Evolutionary conservation across 2,113 vertebrate genomes (phyloP).

Genomic region (Brachyhypopomus gauderio): DNA sequence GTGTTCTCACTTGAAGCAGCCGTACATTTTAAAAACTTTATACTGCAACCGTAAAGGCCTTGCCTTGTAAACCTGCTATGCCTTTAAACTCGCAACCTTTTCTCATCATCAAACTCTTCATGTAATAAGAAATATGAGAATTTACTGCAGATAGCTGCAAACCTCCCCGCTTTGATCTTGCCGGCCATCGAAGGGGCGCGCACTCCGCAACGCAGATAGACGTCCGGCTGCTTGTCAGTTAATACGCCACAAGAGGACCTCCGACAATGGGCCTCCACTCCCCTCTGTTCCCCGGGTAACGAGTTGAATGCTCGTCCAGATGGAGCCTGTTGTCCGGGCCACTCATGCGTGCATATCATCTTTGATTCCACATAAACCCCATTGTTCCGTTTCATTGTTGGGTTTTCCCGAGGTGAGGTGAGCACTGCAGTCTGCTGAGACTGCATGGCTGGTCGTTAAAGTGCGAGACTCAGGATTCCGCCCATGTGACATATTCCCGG

Average conservation of each 20-base stretch:
- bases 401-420: slow-evolving; percentile 37
- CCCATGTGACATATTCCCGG: slow-evolving; percentile 25
- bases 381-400: slow-evolving; percentile 23
- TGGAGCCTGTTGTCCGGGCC: slow-evolving; percentile 32
- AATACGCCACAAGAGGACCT: slow-evolving; percentile 61
- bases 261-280: slow-evolving; percentile 56
- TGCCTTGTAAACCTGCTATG: slow-evolving; percentile 3
- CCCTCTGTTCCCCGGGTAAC: slow-evolving; percentile 23
- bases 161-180: slow-evolving; percentile 74
- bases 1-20: not conserved
- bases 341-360: slow-evolving; percentile 41
- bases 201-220: slow-evolving; percentile 61
- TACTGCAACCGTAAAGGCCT: not conserved
- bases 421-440: slow-evolving; percentile 23
- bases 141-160: slow-evolving; percentile 71
- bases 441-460: slow-evolving; percentile 30
- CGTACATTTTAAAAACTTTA: not conserved
- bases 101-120: slow-evolving; percentile 33
- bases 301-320: slow-evolving; percentile 60
- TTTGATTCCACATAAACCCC: slow-evolving; percentile 48
- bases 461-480: slow-evolving; percentile 12
- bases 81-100: slow-evolving; percentile 14
- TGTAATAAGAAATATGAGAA: slow-evolving; percentile 43
- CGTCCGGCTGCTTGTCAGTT: slow-evolving; percentile 58
- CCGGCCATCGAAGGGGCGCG: slow-evolving; percentile 68